Percentiles rank a stretch among this genome's conserved stretches.
These are phyloP conservation scores for Echinarachnius parma DNA, from an alignment of 53 echinoderm and acorn worm genomes.

Conservation along the genomic window DNA sequence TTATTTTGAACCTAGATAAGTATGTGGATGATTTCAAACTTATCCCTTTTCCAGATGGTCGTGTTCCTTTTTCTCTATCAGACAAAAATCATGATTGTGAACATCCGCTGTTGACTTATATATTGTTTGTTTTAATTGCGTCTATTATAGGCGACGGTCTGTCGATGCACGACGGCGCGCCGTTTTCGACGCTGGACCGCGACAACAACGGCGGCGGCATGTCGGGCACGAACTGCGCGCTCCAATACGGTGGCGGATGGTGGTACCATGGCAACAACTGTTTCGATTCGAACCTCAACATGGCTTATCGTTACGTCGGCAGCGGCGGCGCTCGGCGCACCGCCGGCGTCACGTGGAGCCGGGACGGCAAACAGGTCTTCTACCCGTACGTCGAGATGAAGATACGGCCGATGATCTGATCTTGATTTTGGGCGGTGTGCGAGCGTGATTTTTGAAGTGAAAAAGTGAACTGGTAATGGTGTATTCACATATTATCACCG, in stretches of 20 bases:
- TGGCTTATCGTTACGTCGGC: constrained; percentile 41
- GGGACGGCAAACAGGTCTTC: constrained; percentile 35
- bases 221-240: constrained; percentile 51
- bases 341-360: constrained; percentile 56
- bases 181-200: constrained; percentile 61
- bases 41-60: too few species aligned
- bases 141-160: constrained; percentile 48
- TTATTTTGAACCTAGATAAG: too few species aligned
- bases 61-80: too few species aligned
- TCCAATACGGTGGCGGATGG: constrained; percentile 66
- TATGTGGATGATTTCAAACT: too few species aligned
- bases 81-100: too few species aligned
- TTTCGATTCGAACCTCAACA: constrained; percentile 66
- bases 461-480: too few species aligned
- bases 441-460: too few species aligned
- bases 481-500: too few species aligned
- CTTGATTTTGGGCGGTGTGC: too few species aligned
- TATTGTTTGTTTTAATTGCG: too few species aligned
- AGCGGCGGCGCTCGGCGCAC: constrained; percentile 28
- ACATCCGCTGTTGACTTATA: too few species aligned
- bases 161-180: constrained; percentile 37
- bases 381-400: constrained; percentile 64
- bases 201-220: constrained; percentile 51
- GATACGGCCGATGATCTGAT: constrained; percentile 44
- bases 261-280: constrained; percentile 73